phyloP scores from a whole-genome alignment of 2,113 vertebrate species.

The Phoxinus phoxinus region DNA sequence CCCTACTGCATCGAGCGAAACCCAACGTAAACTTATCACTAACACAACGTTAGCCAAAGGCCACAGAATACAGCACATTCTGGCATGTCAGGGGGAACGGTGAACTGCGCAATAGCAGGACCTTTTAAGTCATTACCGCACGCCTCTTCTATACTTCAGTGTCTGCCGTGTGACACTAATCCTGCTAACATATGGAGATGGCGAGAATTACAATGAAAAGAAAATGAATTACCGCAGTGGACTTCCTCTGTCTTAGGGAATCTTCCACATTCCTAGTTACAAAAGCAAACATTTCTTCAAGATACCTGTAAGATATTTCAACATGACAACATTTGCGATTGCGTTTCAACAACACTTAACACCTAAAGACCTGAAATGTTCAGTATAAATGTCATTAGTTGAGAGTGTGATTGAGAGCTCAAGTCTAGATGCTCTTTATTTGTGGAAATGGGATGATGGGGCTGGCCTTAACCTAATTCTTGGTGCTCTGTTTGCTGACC shows the following conservation, averaged over 20 bases:
- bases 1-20: neutral
- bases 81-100: neutral
- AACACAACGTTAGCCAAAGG: neutral
- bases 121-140: constrained; percentile 26
- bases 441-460: neutral
- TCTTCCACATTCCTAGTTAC: constrained; percentile 10
- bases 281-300: constrained; percentile 21
- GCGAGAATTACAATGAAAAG: neutral
- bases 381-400: constrained; percentile 4
- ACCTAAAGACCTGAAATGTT: neutral
- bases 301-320: neutral
- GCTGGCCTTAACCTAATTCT: constrained; percentile 35
- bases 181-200: constrained; percentile 22
- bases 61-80: neutral
- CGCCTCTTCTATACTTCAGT: constrained; percentile 18
- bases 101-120: constrained; percentile 6
- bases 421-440: neutral
- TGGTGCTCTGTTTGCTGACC: constrained; percentile 36
- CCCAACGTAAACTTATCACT: neutral
- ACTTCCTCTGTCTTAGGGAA: constrained; percentile 54
- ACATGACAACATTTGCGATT: neutral
- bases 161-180: constrained; percentile 29
- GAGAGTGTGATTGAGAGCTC: neutral
- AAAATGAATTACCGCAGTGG: constrained; percentile 33
- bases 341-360: neutral